A percentile compares a stretch with the other conserved stretches of the same genome.
Evolutionary conservation across 2,797 vertebrate genomes (phyloP).

Genomic region (Chanos chanos): DNA sequence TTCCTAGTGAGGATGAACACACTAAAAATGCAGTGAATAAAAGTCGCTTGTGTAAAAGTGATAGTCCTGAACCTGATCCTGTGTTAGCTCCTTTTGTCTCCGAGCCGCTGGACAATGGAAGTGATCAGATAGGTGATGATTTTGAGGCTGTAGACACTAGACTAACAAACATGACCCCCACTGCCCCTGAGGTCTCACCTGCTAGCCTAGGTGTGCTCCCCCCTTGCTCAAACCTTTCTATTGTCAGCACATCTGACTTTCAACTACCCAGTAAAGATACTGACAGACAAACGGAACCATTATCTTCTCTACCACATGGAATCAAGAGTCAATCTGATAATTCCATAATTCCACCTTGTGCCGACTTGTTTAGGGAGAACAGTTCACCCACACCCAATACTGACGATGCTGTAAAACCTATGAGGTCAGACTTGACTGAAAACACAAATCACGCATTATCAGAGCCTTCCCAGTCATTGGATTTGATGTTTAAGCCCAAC

Average conservation of each 20-base stretch:
- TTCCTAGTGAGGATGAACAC: constrained; percentile 6
- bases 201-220: background rate
- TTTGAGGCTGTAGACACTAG: background rate
- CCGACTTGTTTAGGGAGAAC: background rate
- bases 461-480: too few species aligned
- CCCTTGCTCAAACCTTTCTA: background rate
- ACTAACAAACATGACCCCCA: background rate
- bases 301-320: constrained; percentile 36
- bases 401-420: background rate
- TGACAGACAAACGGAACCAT: background rate
- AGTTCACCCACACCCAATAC: background rate
- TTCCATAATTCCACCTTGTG: too few species aligned
- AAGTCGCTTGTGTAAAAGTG: background rate
- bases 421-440: background rate
- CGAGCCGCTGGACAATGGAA: background rate
- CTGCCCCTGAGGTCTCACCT: background rate
- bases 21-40: constrained; percentile 5
- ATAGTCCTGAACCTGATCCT: constrained; percentile 25
- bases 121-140: background rate
- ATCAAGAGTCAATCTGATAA: background rate
- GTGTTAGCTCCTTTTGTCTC: constrained; percentile 9
- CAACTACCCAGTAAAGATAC: background rate
- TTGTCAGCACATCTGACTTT: background rate
- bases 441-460: background rate
- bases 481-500: too few species aligned